A percentile compares a stretch with the other conserved stretches of the same genome.
phyloP scores from a whole-genome alignment of 2,113 vertebrate genomes.

The Callipepla squamata region DNA sequence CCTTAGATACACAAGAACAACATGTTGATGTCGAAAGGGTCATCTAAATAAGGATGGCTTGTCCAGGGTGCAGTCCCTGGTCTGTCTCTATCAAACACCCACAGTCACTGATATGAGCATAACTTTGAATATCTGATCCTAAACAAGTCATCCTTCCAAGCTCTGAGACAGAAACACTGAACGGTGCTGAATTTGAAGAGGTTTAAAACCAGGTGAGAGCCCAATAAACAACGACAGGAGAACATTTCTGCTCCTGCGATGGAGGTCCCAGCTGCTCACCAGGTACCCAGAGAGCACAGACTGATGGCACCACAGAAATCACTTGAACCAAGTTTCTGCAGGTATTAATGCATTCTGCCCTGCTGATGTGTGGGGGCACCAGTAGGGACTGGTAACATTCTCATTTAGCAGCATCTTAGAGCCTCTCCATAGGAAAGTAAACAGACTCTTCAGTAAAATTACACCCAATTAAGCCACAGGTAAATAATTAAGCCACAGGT shows the following conservation, averaged over 20 bases:
- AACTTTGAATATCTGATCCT: background rate
- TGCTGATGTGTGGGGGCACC: background rate
- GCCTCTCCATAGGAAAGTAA: constrained; percentile 62
- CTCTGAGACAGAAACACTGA: background rate
- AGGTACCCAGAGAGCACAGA: background rate
- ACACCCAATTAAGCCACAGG: constrained; percentile 57
- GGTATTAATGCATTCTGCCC: background rate
- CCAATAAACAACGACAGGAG: background rate
- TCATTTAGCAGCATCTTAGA: constrained; percentile 34
- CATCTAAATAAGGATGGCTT: background rate
- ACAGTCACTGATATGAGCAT: background rate
- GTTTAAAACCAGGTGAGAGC: background rate
- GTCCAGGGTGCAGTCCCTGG: background rate
- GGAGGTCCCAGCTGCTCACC: background rate
- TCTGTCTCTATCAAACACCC: background rate
- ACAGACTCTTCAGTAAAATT: constrained; percentile 57
- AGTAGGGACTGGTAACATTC: constrained; percentile 3
- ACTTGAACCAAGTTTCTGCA: background rate
- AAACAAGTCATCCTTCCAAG: background rate
- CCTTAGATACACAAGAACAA: background rate
- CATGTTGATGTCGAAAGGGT: background rate
- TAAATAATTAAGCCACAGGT: constrained; percentile 63
- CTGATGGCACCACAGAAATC: background rate
- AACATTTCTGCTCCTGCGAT: background rate
- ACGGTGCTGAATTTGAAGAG: background rate